A percentile compares a stretch with the other conserved stretches of the same genome.
Conservation (phyloP, 2,888 invertebrate species). For the Drosophila prolongata region DNA sequence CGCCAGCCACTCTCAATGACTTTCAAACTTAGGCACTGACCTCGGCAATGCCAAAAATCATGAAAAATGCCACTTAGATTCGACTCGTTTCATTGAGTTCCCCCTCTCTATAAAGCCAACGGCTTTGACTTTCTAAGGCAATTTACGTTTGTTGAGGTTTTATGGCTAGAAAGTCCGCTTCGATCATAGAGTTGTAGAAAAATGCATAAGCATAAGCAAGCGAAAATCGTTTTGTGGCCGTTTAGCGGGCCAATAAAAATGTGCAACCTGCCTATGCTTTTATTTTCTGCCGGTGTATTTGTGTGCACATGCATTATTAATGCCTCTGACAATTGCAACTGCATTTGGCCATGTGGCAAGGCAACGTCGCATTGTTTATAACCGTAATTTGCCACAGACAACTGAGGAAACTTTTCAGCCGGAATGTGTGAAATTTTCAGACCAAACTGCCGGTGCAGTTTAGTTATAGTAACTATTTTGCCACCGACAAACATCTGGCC, state of each 20-base stretch:
- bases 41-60: constrained; percentile 41
- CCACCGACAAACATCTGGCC: constrained; percentile 24
- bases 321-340: constrained; percentile 49
- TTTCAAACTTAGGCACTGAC: constrained; percentile 46
- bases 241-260: constrained; percentile 47
- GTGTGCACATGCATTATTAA: constrained; percentile 53
- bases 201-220: constrained; percentile 56
- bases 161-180: constrained; percentile 65
- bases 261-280: constrained; percentile 33
- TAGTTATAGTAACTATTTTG: constrained; percentile 1
- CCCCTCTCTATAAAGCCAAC: constrained; percentile 2
- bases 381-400: constrained; percentile 42
- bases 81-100: constrained; percentile 42
- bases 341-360: constrained; percentile 36
- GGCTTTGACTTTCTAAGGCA: constrained; percentile 66
- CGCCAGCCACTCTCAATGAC: constrained; percentile 26
- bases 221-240: constrained; percentile 47
- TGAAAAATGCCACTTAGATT: constrained; percentile 34
- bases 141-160: constrained; percentile 55
- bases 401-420: constrained; percentile 34
- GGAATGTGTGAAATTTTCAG: constrained; percentile 30
- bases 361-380: constrained; percentile 43
- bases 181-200: constrained; percentile 40
- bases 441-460: constrained; percentile 10
- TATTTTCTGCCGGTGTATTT: not conserved